Evolutionary conservation across 2,797 vertebrate species (phyloP).

Genomic region (Anabacerthia variegaticeps): DNA sequence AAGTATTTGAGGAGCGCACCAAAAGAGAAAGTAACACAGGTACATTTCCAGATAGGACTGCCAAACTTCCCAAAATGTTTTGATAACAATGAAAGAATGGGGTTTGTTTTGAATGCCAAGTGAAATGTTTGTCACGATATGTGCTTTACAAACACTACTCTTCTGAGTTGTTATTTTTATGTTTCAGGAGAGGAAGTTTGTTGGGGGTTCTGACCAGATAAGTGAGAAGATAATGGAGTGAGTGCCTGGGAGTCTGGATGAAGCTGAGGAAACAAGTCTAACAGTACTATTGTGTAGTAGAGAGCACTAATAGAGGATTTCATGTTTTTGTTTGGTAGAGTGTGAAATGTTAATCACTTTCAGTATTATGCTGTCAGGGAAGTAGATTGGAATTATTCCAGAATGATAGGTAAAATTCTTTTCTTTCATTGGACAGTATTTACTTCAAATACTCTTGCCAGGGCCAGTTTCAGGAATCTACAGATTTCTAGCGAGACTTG

Average conservation of each 20-base stretch:
- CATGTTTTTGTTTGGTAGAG: not conserved
- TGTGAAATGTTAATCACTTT: slow-evolving; percentile 1
- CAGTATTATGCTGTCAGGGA: not conserved
- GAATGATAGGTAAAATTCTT: not conserved
- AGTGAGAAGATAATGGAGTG: slow-evolving; percentile 86
- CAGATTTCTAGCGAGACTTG: not conserved
- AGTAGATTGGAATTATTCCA: not conserved
- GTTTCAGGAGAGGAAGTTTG: slow-evolving; percentile 92
- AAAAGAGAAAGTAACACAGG: not conserved
- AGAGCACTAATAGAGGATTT: not conserved
- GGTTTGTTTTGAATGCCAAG: not conserved
- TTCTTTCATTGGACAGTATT: not conserved
- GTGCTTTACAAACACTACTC: rapidly evolving
- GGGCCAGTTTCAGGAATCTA: not conserved
- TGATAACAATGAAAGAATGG: not conserved
- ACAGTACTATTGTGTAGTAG: not conserved
- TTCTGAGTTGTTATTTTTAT: not conserved
- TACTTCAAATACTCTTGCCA: not conserved
- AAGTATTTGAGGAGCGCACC: not conserved
- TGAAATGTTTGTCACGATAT: not conserved
- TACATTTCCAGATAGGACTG: rapidly evolving
- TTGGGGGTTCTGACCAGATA: slow-evolving; percentile 89
- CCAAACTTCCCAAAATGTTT: not conserved
- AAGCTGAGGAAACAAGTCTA: slow-evolving; percentile 87
- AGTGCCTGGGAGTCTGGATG: slow-evolving; percentile 82